A percentile compares a stretch with the other conserved stretches of the same genome.
phyloP scores from a whole-genome alignment of 2,113 vertebrate genomes.

The Rhodinocichla rosea region DNA sequence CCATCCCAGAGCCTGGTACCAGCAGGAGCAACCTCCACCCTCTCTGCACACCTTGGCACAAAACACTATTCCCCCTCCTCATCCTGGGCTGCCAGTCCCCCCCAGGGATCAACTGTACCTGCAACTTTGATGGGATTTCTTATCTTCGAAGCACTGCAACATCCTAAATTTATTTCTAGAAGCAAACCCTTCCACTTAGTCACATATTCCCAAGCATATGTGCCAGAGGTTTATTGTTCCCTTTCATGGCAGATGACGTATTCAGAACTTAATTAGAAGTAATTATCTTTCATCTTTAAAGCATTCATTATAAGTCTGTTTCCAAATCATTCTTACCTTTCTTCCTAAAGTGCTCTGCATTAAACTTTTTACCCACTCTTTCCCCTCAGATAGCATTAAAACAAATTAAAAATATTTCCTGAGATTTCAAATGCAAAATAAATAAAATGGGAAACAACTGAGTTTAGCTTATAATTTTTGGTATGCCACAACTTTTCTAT shows the following conservation, averaged over 20 bases:
- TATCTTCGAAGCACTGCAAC: constrained; percentile 3
- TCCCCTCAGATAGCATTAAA: neutral
- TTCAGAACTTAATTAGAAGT: neutral
- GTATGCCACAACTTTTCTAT: neutral
- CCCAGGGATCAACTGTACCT: neutral
- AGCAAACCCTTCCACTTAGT: neutral
- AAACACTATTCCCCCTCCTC: neutral
- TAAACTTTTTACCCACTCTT: neutral
- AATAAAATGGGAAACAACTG: neutral
- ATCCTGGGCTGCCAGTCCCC: neutral
- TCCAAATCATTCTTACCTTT: neutral
- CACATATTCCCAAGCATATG: neutral
- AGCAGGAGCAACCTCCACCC: neutral
- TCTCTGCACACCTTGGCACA: neutral
- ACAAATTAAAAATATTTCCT: neutral
- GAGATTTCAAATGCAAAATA: neutral
- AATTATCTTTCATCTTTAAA: constrained; percentile 8
- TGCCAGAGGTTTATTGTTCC: neutral
- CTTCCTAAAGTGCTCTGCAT: neutral
- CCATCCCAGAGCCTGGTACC: neutral
- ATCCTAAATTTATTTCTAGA: neutral
- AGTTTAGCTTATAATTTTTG: neutral
- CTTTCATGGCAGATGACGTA: neutral
- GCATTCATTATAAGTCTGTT: neutral
- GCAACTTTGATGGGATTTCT: neutral